These are phyloP conservation scores for Pogona vitticeps DNA, from an alignment of 2,113 vertebrate genomes.

Conservation along the genomic window DNA sequence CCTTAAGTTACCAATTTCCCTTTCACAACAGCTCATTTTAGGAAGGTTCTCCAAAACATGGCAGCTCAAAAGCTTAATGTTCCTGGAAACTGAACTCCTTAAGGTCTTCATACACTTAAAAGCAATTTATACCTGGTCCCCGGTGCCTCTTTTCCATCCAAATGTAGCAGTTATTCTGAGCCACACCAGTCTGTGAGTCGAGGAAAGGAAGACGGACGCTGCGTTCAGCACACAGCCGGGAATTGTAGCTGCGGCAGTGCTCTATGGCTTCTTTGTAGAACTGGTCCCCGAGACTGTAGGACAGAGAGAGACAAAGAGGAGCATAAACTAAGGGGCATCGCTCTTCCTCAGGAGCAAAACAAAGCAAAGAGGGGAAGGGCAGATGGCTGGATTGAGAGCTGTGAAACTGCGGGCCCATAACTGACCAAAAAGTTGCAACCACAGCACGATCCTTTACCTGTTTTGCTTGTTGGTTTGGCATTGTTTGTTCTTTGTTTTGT, in stretches of 20 bases:
- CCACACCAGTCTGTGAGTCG: conserved; percentile 95
- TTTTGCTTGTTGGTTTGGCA: no score
- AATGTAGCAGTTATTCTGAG: conserved; percentile 99
- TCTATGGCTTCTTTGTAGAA: conserved; percentile 98
- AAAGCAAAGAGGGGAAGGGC: not conserved
- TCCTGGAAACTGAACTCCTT: conserved; percentile 59
- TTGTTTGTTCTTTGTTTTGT: not conserved
- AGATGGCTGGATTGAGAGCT: conserved; percentile 7
- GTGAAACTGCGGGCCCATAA: not conserved
- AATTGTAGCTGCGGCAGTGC: conserved; percentile 97
- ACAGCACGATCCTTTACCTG: not conserved
- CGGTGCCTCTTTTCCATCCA: conserved; percentile 99
- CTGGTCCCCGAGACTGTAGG: conserved; percentile 91
- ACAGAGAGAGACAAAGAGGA: conserved; percentile 31
- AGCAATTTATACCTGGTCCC: conserved; percentile 82
- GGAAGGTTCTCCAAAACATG: conserved; percentile 57
- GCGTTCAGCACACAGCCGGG: conserved; percentile 92
- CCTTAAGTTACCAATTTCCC: conserved; percentile 57
- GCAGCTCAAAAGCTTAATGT: conserved; percentile 46
- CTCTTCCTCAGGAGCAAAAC: not conserved
- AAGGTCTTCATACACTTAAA: conserved; percentile 36
- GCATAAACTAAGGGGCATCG: not conserved
- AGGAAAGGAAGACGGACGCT: conserved; percentile 96
- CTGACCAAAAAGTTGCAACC: not conserved
- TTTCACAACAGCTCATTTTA: conserved; percentile 53